Evolutionary conservation across 1,140 invertebrate genomes (phyloP).

Genomic region (Lepidurus couesii): DNA sequence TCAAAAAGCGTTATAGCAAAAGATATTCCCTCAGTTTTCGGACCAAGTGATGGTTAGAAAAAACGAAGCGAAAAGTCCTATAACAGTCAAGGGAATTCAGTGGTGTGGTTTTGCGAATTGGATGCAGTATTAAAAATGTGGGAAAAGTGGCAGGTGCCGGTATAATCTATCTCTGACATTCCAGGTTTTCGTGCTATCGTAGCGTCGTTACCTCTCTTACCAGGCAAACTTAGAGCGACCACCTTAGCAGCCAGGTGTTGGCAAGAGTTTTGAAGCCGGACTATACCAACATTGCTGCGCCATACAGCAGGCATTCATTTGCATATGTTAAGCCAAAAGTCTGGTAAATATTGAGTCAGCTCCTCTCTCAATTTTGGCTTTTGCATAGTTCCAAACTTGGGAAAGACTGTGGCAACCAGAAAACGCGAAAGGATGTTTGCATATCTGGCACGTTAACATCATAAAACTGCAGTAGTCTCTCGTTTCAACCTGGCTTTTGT

Average conservation of each 20-base stretch:
- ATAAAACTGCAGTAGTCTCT: not conserved
- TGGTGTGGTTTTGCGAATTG: too few relatives aligned
- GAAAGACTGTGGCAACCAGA: not conserved
- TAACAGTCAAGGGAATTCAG: too few relatives aligned
- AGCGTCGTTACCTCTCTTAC: not conserved
- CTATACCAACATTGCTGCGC: not conserved
- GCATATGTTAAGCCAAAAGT: not conserved
- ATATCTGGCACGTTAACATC: not conserved
- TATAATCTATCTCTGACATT: not conserved
- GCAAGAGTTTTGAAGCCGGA: not conserved
- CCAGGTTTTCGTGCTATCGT: not conserved
- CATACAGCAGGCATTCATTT: conserved; percentile 4
- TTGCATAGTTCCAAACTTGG: not conserved
- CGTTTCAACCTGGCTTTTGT: not conserved
- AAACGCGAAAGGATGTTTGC: not conserved
- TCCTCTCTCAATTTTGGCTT: conserved; percentile 12
- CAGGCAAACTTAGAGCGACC: not conserved
- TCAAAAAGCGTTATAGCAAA: too few relatives aligned
- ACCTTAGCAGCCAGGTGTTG: conserved; percentile 9
- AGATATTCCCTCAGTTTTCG: too few relatives aligned
- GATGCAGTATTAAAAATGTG: not conserved
- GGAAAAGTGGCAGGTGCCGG: not conserved
- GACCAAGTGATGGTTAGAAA: too few relatives aligned
- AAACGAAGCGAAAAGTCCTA: too few relatives aligned
- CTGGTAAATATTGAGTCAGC: conserved; percentile 3